Conservation (phyloP, 2,113 vertebrate species). For the Odocoileus virginianus region DNA sequence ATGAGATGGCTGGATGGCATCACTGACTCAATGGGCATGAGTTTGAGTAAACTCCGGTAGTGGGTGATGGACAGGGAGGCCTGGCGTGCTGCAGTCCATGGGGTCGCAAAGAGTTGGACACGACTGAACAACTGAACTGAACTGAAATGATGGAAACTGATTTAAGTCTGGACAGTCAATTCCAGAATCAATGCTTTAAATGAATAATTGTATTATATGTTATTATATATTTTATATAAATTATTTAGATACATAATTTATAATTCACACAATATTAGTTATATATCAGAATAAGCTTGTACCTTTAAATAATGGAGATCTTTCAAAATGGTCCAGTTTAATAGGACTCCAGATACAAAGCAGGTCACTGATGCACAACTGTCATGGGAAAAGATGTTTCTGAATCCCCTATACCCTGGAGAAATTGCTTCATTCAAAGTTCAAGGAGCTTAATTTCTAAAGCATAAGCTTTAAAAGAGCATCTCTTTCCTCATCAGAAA, state of each 20-base stretch:
- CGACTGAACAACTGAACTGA: background rate
- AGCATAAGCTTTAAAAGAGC: background rate
- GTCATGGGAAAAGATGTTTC: background rate
- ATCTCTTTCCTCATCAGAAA: background rate
- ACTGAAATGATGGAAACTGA: background rate
- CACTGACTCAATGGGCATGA: background rate
- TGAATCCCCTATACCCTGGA: background rate
- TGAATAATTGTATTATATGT: background rate
- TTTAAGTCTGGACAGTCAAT: background rate
- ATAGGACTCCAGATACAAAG: background rate
- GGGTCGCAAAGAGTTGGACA: background rate
- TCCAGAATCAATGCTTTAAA: background rate
- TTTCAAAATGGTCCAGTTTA: background rate
- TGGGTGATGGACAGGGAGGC: background rate
- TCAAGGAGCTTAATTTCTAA: background rate
- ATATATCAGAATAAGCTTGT: background rate
- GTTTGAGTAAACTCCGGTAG: background rate
- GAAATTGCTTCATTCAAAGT: constrained; percentile 6
- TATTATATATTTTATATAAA: background rate
- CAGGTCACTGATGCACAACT: background rate
- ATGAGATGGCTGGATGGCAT: background rate
- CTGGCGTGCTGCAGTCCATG: background rate
- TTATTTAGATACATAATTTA: background rate
- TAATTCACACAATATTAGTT: background rate
- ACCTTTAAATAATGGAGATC: background rate